phyloP scores from a whole-genome alignment of 2,113 vertebrate genomes.

The Chaetops frenatus region DNA sequence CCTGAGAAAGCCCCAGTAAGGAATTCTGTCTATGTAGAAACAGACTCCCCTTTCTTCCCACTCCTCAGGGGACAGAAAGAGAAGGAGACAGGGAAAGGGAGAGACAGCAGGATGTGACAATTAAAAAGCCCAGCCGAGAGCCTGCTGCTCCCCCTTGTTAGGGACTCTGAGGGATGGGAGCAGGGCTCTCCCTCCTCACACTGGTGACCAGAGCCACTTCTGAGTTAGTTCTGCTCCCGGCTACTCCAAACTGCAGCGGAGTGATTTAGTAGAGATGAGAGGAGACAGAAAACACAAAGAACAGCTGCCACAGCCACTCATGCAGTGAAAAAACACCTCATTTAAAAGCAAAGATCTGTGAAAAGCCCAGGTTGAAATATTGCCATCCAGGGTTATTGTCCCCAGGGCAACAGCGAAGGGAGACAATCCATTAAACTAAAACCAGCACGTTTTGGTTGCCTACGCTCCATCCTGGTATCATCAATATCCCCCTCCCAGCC shows the following conservation, averaged over 20 bases:
- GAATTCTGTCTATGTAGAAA: neutral
- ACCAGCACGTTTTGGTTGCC: constrained; percentile 54
- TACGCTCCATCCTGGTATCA: neutral
- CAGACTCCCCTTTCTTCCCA: neutral
- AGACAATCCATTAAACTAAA: constrained; percentile 78
- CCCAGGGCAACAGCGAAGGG: constrained; percentile 62
- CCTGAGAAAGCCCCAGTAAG: neutral
- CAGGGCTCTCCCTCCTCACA: neutral
- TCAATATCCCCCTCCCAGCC: neutral
- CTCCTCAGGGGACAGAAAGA: neutral
- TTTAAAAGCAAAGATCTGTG: constrained; percentile 70
- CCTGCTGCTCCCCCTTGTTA: neutral
- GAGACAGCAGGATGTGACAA: constrained; percentile 18
- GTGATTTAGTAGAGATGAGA: constrained; percentile 70
- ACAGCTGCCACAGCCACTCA: constrained; percentile 73
- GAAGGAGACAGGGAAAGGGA: neutral
- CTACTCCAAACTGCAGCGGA: constrained; percentile 61
- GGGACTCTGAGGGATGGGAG: constrained; percentile 12
- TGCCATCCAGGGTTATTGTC: constrained; percentile 64
- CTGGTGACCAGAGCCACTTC: constrained; percentile 43
- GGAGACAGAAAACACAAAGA: constrained; percentile 70
- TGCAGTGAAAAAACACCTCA: constrained; percentile 71
- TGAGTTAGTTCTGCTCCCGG: constrained; percentile 53
- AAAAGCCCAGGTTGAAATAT: constrained; percentile 69
- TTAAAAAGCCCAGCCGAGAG: neutral